Evolutionary conservation across 2,888 invertebrate genomes (phyloP).

Genomic region (Drosophila paranaensis): DNA sequence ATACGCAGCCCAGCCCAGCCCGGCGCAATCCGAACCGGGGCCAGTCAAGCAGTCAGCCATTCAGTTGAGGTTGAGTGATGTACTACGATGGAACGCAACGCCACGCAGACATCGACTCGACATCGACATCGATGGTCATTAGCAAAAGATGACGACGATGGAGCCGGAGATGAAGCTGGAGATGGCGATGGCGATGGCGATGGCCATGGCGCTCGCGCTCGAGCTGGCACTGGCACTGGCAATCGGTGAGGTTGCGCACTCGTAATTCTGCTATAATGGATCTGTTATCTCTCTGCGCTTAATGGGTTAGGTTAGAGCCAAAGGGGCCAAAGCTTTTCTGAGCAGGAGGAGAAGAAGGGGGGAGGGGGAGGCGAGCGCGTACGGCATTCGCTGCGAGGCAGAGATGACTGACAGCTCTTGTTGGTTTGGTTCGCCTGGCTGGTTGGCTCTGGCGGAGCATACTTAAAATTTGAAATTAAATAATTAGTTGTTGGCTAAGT

Average conservation of each 20-base stretch:
- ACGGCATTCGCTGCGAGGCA: conserved; percentile 38
- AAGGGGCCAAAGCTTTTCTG: conserved; percentile 53
- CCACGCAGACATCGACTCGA: conserved; percentile 39
- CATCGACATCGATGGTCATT: conserved; percentile 76
- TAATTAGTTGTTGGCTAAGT: conserved; percentile 79
- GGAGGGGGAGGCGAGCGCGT: neutral
- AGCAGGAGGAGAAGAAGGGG: neutral
- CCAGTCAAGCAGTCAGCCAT: conserved; percentile 24
- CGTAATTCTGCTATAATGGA: conserved; percentile 80
- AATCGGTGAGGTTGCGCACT: conserved; percentile 67
- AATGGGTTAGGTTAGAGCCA: conserved; percentile 71
- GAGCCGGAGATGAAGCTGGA: conserved; percentile 25
- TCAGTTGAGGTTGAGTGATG: conserved; percentile 69
- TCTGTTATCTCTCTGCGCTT: conserved; percentile 76
- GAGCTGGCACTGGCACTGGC: conserved; percentile 38
- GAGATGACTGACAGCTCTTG: conserved; percentile 72
- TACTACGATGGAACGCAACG: conserved; percentile 50
- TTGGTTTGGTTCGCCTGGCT: conserved; percentile 27
- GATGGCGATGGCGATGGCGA: conserved; percentile 48
- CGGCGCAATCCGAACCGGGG: conserved; percentile 6
- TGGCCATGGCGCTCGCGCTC: conserved; percentile 50
- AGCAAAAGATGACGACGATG: conserved; percentile 74
- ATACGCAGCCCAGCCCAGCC: conserved; percentile 19
- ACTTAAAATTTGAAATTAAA: conserved; percentile 79
- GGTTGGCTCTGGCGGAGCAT: conserved; percentile 48